A percentile compares a stretch with the other conserved stretches of the same genome.
Evolutionary conservation across 64 coral and sea anemone species (phyloP).

Genomic region (Montipora capricornis): DNA sequence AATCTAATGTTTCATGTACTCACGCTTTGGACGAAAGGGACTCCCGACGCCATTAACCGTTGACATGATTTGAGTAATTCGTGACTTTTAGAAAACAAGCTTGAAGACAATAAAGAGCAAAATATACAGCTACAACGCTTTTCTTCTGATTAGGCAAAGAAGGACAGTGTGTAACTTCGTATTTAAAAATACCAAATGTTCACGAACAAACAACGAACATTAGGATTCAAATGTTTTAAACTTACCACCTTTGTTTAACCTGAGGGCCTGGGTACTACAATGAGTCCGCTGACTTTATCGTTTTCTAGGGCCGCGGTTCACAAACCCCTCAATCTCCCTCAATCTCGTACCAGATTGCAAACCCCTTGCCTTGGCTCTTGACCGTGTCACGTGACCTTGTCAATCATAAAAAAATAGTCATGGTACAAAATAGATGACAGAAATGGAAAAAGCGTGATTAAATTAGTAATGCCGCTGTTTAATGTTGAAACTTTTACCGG

Average conservation of each 20-base stretch:
- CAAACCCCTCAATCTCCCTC: no score
- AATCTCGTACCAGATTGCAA: no score
- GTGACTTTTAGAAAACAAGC: no score
- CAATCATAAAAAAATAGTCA: no score
- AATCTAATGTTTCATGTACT: background rate
- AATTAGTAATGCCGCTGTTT: no score
- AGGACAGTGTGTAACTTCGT: background rate
- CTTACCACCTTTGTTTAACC: background rate
- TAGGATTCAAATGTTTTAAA: conserved; percentile 5
- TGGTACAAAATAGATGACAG: no score
- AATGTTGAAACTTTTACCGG: no score
- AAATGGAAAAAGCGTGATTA: no score
- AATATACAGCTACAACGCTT: background rate
- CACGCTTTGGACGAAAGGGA: conserved; percentile 81
- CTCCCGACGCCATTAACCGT: conserved; percentile 53
- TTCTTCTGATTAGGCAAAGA: background rate
- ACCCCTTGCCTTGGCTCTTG: no score
- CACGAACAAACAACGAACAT: background rate
- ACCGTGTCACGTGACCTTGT: no score
- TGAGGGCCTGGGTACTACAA: conserved; percentile 19
- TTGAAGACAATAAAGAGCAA: no score
- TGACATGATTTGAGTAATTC: conserved; percentile 12
- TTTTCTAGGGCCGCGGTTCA: background rate
- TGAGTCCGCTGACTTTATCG: background rate
- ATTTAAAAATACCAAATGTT: background rate